Conservation (phyloP, 2,797 vertebrate species). For the Catamblyrhynchus diadema region DNA sequence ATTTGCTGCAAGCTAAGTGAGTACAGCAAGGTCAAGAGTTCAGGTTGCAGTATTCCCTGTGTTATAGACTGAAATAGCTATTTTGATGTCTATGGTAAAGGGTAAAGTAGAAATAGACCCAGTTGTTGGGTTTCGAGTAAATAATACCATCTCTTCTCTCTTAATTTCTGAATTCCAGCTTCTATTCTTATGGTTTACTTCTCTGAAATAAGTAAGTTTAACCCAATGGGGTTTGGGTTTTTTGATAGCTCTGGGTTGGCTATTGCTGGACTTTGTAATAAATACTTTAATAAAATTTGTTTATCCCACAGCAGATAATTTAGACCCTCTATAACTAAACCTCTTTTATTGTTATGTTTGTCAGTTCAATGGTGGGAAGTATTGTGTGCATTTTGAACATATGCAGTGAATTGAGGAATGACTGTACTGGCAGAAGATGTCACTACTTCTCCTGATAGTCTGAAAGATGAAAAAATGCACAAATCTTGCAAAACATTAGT, state of each 20-base stretch:
- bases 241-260: neutral
- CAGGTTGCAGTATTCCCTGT: neutral
- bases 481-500: neutral
- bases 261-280: neutral
- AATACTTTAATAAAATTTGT: neutral
- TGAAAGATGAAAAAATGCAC: neutral
- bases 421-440: neutral
- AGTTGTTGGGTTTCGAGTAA: neutral
- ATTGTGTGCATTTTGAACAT: neutral
- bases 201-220: neutral
- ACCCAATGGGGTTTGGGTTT: neutral
- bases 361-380: neutral
- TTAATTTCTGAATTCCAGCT: neutral
- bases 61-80: neutral
- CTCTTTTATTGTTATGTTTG: neutral
- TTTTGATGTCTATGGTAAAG: neutral
- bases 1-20: neutral
- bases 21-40: neutral
- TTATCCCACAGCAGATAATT: neutral
- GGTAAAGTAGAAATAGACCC: neutral
- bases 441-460: neutral
- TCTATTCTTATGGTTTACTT: neutral
- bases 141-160: neutral
- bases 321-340: neutral
- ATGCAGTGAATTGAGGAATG: neutral